phyloP scores from a whole-genome alignment of 2,797 vertebrate species.

The Eulemur coronatus region DNA sequence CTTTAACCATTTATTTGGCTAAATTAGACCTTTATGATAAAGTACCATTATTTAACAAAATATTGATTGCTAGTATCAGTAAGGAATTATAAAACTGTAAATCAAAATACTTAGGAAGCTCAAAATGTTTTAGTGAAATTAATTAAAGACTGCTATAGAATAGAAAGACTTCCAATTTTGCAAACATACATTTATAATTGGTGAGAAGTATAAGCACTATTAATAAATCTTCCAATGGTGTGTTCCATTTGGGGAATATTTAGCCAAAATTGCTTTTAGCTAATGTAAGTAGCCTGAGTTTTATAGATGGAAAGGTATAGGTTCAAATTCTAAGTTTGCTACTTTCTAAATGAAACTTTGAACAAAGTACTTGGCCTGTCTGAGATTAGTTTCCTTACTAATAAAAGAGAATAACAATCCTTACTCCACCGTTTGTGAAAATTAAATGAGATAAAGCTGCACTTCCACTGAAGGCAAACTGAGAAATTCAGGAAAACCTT shows the following conservation, averaged over 20 bases:
- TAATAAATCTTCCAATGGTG: constrained; percentile 23
- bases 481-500: neutral
- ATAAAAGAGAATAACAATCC: neutral
- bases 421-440: neutral
- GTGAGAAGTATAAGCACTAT: neutral
- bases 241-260: neutral
- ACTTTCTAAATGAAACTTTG: constrained; percentile 19
- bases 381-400: neutral
- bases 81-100: constrained; percentile 25
- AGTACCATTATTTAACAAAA: constrained; percentile 27
- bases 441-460: neutral
- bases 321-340: neutral
- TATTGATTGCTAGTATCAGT: neutral
- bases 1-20: neutral
- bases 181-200: constrained; percentile 11
- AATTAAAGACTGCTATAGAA: constrained; percentile 28
- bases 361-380: neutral
- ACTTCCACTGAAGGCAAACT: neutral
- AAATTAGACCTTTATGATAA: neutral
- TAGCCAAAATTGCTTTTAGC: constrained; percentile 57
- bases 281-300: constrained; percentile 33
- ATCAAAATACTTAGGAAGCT: constrained; percentile 35
- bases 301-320: neutral
- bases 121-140: neutral
- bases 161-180: constrained; percentile 21